These are phyloP conservation scores for Chaenocephalus aceratus DNA, from an alignment of 2,113 vertebrate species.

Conservation along the genomic window DNA sequence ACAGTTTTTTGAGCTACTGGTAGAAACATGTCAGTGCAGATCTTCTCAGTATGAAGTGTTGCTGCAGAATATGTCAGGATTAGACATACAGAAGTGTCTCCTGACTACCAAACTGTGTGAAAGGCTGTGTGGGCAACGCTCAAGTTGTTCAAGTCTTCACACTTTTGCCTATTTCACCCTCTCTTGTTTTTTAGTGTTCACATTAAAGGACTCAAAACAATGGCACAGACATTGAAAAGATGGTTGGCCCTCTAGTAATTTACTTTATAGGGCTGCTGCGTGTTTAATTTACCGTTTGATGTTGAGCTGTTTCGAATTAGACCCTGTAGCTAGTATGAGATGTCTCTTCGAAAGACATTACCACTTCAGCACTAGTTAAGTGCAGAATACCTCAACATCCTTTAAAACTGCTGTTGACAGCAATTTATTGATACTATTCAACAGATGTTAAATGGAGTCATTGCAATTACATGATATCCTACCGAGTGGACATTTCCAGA, in stretches of 20 bases:
- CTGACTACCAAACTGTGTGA: slow-evolving; percentile 40
- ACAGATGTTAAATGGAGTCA: slow-evolving; percentile 34
- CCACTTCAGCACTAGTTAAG: slow-evolving; percentile 1
- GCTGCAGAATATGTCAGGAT: slow-evolving; percentile 26
- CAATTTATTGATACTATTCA: slow-evolving; percentile 28
- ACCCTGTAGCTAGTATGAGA: neutral
- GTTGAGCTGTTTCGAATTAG: slow-evolving; percentile 59
- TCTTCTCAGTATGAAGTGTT: slow-evolving; percentile 7
- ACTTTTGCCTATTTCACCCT: slow-evolving; percentile 46
- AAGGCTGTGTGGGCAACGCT: slow-evolving; percentile 48
- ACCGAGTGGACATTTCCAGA: slow-evolving; percentile 59
- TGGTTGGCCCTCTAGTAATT: slow-evolving; percentile 68
- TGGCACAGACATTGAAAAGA: slow-evolving; percentile 66
- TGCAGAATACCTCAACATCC: neutral
- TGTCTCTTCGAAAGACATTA: slow-evolving; percentile 7
- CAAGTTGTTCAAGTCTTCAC: slow-evolving; percentile 32
- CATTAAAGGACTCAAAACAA: slow-evolving; percentile 77
- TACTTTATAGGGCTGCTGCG: slow-evolving; percentile 70
- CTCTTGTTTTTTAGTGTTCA: slow-evolving; percentile 64
- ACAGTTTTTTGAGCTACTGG: slow-evolving; percentile 3
- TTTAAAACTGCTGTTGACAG: slow-evolving; percentile 16
- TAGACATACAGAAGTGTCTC: slow-evolving; percentile 38
- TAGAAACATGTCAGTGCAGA: slow-evolving; percentile 1
- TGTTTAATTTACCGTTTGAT: slow-evolving; percentile 58
- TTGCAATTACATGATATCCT: slow-evolving; percentile 32